Conservation (phyloP, 1,140 invertebrate genomes). For the Drosophila guanche region DNA sequence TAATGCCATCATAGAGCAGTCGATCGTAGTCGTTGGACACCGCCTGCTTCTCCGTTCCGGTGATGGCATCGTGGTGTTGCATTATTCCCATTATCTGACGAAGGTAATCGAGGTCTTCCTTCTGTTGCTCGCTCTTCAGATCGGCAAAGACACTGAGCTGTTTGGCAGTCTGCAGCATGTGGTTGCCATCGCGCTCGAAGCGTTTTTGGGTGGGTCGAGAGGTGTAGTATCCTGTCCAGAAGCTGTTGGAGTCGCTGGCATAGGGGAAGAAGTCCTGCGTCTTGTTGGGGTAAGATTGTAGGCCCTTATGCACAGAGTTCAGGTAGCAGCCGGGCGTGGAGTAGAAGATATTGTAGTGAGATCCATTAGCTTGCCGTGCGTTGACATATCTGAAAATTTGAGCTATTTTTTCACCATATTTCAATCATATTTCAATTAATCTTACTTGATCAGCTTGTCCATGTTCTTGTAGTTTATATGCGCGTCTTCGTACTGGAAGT, state of each 20-base stretch:
- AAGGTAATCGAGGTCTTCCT: constrained; percentile 77
- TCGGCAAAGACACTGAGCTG: constrained; percentile 84
- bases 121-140: constrained; percentile 30
- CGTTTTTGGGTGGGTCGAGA: constrained; percentile 93
- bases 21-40: constrained; percentile 93
- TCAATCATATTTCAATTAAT: too few species aligned
- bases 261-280: constrained; percentile 96
- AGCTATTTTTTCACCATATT: too few species aligned
- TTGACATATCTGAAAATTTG: constrained; percentile 15
- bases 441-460: constrained; percentile 94
- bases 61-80: constrained; percentile 96
- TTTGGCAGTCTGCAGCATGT: constrained; percentile 90
- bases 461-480: constrained; percentile 93
- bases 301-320: constrained; percentile 90
- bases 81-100: constrained; percentile 90
- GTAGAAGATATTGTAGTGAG: constrained; percentile 84
- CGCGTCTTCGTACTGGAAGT: constrained; percentile 96
- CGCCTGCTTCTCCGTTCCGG: constrained; percentile 95
- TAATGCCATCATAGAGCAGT: constrained; percentile 58
- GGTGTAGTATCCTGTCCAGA: constrained; percentile 98
- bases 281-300: constrained; percentile 88
- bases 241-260: constrained; percentile 91
- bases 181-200: constrained; percentile 91
- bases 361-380: constrained; percentile 85
- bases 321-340: constrained; percentile 96